phyloP scores from a whole-genome alignment of 2,888 invertebrate species.

The Pachliopta kotzebuea region DNA sequence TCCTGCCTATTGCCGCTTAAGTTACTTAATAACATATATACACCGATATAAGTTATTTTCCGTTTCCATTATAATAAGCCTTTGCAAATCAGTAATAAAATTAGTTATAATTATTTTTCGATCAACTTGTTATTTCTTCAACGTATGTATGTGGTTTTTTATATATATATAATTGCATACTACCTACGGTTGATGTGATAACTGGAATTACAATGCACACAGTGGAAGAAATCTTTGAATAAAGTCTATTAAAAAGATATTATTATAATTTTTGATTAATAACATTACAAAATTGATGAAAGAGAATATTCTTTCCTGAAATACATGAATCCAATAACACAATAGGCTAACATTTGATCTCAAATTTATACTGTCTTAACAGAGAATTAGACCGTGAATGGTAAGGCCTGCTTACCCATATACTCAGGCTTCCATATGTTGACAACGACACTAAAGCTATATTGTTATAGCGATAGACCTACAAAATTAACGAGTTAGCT shows the following conservation, averaged over 20 bases:
- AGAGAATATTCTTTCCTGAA: not conserved
- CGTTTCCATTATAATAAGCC: not conserved
- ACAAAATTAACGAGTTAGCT: too few species aligned
- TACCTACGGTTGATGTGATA: not conserved
- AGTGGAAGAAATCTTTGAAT: conserved; percentile 1
- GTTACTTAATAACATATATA: not conserved
- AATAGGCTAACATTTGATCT: too few species aligned
- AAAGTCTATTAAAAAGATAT: not conserved
- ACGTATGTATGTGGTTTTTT: not conserved
- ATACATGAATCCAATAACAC: not conserved
- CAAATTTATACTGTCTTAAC: too few species aligned
- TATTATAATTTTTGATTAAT: not conserved
- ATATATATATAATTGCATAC: conserved; percentile 2
- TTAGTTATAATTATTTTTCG: not conserved
- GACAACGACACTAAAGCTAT: too few species aligned
- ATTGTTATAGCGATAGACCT: too few species aligned
- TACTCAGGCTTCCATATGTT: too few species aligned
- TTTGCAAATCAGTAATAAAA: conserved; percentile 1
- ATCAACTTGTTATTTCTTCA: not conserved
- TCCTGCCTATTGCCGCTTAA: not conserved
- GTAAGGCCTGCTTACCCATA: too few species aligned
- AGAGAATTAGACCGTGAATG: too few species aligned
- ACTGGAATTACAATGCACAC: not conserved
- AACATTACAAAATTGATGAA: not conserved
- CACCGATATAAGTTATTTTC: not conserved